Conservation (phyloP, 2,113 vertebrate genomes). For the Oreochromis aureus region DNA sequence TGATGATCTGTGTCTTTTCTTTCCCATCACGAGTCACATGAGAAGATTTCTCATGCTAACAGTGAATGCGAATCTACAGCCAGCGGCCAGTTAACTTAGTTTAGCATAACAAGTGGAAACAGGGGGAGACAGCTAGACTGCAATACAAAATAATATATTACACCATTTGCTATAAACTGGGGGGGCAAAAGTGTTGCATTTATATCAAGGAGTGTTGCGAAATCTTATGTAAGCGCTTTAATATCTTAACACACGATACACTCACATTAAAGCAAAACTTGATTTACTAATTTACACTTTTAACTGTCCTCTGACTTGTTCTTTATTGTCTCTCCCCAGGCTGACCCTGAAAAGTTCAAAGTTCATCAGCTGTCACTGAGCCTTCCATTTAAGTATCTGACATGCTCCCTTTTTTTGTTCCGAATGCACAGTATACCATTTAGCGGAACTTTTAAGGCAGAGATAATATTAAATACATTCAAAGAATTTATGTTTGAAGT, state of each 20-base stretch:
- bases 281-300: neutral
- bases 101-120: neutral
- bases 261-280: neutral
- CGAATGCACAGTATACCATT: neutral
- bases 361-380: neutral
- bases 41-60: neutral
- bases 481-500: neutral
- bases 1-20: neutral
- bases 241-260: neutral
- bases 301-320: neutral
- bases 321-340: neutral
- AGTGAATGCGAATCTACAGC: neutral
- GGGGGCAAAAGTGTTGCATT: neutral
- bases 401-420: neutral
- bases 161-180: neutral
- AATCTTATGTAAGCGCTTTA: neutral
- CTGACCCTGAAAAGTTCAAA: neutral
- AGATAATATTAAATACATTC: slow-evolving; percentile 21
- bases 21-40: neutral
- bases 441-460: neutral
- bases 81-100: neutral
- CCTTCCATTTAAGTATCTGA: neutral
- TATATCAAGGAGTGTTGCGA: neutral
- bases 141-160: neutral
- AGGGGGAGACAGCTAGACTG: neutral